A percentile compares a stretch with the other conserved stretches of the same genome.
phyloP scores from a whole-genome alignment of 2,113 vertebrate genomes.

The Glareola pratincola region DNA sequence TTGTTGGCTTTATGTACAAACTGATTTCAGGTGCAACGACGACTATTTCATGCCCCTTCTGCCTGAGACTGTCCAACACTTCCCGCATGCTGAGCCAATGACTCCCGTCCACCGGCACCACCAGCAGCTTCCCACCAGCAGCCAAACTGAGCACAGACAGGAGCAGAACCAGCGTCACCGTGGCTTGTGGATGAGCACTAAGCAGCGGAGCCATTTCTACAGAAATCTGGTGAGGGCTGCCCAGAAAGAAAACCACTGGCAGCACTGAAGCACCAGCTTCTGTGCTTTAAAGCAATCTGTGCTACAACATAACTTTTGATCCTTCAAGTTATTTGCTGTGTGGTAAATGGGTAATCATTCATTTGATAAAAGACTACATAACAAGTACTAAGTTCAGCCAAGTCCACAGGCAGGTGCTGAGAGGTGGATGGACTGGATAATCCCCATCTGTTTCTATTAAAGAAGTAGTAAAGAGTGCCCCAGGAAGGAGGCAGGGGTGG shows the following conservation, averaged over 20 bases:
- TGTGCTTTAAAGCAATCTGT: accelerated
- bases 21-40: conserved; percentile 76
- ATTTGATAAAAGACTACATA: no score
- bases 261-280: accelerated
- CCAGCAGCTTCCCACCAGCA: conserved; percentile 75
- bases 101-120: conserved; percentile 85
- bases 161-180: not conserved
- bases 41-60: conserved; percentile 77
- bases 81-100: conserved; percentile 82
- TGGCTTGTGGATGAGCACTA: accelerated
- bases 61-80: conserved; percentile 64
- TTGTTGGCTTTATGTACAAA: conserved; percentile 63
- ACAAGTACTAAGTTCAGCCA: not conserved
- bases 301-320: not conserved
- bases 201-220: not conserved
- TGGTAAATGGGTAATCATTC: not conserved
- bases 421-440: not conserved
- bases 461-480: not conserved
- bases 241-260: accelerated
- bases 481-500: not conserved
- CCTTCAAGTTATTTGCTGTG: not conserved
- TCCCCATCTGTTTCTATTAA: not conserved
- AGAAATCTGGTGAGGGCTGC: no score
- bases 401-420: not conserved
- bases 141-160: not conserved